Evolutionary conservation across 1,140 invertebrate species (phyloP), one percentile per base, ranked within the genome.

Genomic region (Macrotrachela quadricornifera): DNA sequence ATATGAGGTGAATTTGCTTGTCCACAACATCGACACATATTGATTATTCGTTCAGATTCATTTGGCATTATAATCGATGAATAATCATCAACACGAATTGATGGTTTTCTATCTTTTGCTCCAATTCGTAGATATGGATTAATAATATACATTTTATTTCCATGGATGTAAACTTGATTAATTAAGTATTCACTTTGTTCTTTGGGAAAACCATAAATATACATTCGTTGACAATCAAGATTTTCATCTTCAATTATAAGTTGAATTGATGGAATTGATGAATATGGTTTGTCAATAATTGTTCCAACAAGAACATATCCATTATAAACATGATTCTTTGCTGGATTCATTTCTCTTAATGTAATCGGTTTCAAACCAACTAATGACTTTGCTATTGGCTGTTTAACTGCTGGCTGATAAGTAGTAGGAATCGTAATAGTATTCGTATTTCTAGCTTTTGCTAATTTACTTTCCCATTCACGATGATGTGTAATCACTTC

Each of bases 1-100:
- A 38, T 39, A 17, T 38, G 38, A 10, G 16, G 37, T 15, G 47
- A 39, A 39, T 49, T 17, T 1, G 10, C 21, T 49, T 40, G 37
- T 38, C 47, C 47, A 49, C 47, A 49, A 16, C 38, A 49, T 14
- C 16, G 47, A 39, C 47, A 49, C 47, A 49, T 49, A 38, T 49
- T 49, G 15, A 10, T n/a, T 49, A 40, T 15, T 17, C 30, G 37
- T 49, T 49, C 47, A 36, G 15, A 36, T 49, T 38, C 37, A 49
- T 39, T 15, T 49, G 10, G 38, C 38, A 39, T 38, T 49, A 8
- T 15, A 38, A 50, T 50, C 14, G 39, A 42, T 13, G n/a, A 42
- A 2, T 10, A 10, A 17, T 49, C 37, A 49, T 49, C 47, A 15
- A 49, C 47, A 16, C 47, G 14, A 38, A 49, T 49, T 37, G 38